These are phyloP conservation scores for Chondrosia reniformis DNA, from an alignment of 37 sponge, comb jelly and placozoan species.

Conservation along the genomic window DNA sequence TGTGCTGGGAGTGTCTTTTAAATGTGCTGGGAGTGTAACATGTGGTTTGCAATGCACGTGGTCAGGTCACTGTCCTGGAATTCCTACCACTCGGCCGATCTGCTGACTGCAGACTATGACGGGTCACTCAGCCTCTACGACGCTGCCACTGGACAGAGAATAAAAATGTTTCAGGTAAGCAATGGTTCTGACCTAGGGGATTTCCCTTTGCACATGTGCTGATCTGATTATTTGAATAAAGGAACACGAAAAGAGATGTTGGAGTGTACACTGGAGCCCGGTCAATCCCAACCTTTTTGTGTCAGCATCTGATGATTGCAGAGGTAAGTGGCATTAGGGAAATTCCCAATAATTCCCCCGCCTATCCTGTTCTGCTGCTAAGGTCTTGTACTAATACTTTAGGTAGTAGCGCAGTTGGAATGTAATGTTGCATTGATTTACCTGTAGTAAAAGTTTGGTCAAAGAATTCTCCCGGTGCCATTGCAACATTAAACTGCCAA, in stretches of 20 bases:
- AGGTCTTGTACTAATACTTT: background rate
- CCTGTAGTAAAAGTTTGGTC: conserved; percentile 71
- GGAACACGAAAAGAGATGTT: conserved; percentile 77
- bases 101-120: conserved; percentile 62
- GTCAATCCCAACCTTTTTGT: conserved; percentile 64
- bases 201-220: background rate
- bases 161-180: conserved; percentile 46
- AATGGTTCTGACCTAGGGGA: background rate
- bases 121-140: conserved; percentile 70
- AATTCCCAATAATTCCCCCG: background rate
- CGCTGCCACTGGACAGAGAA: conserved; percentile 28
- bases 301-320: conserved; percentile 80
- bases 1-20: no score
- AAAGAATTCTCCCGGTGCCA: conserved; percentile 25
- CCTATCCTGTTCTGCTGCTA: background rate
- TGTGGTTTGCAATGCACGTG: no score
- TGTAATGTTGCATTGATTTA: no score
- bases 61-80: conserved; percentile 31
- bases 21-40: no score
- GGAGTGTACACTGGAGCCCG: conserved; percentile 75
- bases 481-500: conserved; percentile 27
- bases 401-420: no score
- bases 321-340: conserved; percentile 47
- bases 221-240: background rate
- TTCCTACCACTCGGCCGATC: conserved; percentile 8